Evolutionary conservation across 2,888 invertebrate species (phyloP), one percentile per base, ranked within the genome.

Genomic region (Kuschelorhynchus macadamiae): DNA sequence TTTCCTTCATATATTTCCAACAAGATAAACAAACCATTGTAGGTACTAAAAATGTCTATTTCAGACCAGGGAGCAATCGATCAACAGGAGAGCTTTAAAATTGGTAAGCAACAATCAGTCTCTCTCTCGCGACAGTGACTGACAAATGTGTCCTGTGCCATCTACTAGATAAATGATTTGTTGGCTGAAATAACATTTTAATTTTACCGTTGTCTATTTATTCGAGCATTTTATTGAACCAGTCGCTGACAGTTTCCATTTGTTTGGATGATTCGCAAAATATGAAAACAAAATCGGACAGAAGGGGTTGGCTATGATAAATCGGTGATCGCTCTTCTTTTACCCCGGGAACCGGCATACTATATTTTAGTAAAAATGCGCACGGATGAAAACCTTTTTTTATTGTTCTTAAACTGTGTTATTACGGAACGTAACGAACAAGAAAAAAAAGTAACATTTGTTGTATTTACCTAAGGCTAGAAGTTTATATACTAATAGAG

Each of bases 51-150:
- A 42, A 41, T 41, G 39, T 42, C 55, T 17, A 30, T 55, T 42
- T 42, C 14, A 12, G n/a, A 55, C 42, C 11, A 42, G 30, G 42
- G 41, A 17, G 41, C 17, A 56, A 56, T 56, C 56, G 56, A 56
- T 56, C 56, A 55, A 39, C 18, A 11, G 44, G 44, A 44, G 18
- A 44, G 56, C 56, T 57, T 42, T 57, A 57, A 64, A 64, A 49
- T 64, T 64, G 56, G 46, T 64, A 64, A 64, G 65, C 65, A 65
- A 65, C 65, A 65, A 57, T 57, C 57, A 44, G 65, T 65, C 65
- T 49, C 42, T 65, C 65, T 49, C 42, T 3, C 14, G 41, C 41
- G 64, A 65, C 65, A 59, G 42, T 65, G 65, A 65, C 42, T 65
- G 65, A 65, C 65, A 65, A 65, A 65, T 65, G 57, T 46, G 65